Evolutionary conservation across 1,140 invertebrate species (phyloP).

Genomic region (Carposina sasakii): DNA sequence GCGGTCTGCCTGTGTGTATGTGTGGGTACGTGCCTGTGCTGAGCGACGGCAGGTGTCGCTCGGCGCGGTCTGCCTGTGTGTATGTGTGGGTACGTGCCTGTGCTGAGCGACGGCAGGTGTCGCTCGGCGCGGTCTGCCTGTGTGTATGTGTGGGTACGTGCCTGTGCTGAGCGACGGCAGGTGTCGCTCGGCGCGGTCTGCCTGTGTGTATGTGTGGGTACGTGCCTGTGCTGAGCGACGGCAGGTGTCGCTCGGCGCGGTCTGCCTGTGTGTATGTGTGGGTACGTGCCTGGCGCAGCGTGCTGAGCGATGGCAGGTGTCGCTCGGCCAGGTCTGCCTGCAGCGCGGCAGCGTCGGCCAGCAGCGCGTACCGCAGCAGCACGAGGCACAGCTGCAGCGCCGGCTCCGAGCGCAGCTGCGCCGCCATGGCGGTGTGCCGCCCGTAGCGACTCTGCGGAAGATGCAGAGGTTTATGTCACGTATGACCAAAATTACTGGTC

Average conservation of each 20-base stretch:
- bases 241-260: no score
- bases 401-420: conserved; percentile 95
- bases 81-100: no score
- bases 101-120: neutral
- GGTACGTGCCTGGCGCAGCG: conserved; percentile 88
- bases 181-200: no score
- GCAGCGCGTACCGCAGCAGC: conserved; percentile 87
- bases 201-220: neutral
- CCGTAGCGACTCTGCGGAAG: conserved; percentile 89
- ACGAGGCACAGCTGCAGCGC: conserved; percentile 95
- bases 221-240: neutral
- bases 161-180: neutral
- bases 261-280: no score
- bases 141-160: no score
- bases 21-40: no score
- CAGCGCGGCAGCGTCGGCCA: conserved; percentile 81
- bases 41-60: neutral
- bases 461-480: neutral
- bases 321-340: conserved; percentile 88
- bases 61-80: no score
- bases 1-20: conserved; percentile 84
- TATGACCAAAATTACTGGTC: neutral
- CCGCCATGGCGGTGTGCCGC: conserved; percentile 89
- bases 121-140: no score
- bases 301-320: conserved; percentile 89